Base-by-base conservation (phyloP, 2,888 invertebrate species). In the Mythimna albipuncta region DNA sequence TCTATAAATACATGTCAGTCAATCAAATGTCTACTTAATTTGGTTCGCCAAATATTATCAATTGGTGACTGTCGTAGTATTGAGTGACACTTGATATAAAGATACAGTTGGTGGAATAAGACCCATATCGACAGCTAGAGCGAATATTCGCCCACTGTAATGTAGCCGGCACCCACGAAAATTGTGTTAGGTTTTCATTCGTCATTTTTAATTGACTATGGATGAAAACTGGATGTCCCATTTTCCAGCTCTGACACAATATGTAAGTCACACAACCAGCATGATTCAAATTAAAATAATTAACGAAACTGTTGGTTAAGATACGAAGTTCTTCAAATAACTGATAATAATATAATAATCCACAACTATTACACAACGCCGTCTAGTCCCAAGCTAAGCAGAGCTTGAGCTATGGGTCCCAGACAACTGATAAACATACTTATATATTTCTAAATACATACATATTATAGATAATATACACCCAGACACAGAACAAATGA, bases 11-110 rank as follows among this genome's bases (percentile, higher is more conserved):
- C 61, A 69, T 41, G 64, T 71, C 79, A 75, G 62, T 86, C 85
- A 84, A 76, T 85, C 83, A 86, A 68, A 68, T 58, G 83, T 84
- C 82, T 77, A 79, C 74, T 80, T 85, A 80, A 75, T 79, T 79
- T 83, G 72, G 83, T 69, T 44, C 50, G 64, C 61, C 62, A 78
- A 79, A 78, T 75, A 65, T 78, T 84, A 86, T 75, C 81, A 78
- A 79, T 77, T 74, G 70, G 68, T 10, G 41, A 77, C 77, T 84
- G 81, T 75, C 79, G 77, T 65, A 81, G 70, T 35, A 73, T 69
- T 68, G 64, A 83, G 74, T 75, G 85, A 79, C 83, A 81, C 57
- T 77, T 75, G 77, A 76, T 70, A 74, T 78, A 83, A 75, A 64
- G 75, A 78, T 72, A 72, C 61, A 61, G 64, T 11, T 63, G 47